phyloP scores from a whole-genome alignment of 1,140 invertebrate genomes.

The Panagrolaimus sp. region DNA sequence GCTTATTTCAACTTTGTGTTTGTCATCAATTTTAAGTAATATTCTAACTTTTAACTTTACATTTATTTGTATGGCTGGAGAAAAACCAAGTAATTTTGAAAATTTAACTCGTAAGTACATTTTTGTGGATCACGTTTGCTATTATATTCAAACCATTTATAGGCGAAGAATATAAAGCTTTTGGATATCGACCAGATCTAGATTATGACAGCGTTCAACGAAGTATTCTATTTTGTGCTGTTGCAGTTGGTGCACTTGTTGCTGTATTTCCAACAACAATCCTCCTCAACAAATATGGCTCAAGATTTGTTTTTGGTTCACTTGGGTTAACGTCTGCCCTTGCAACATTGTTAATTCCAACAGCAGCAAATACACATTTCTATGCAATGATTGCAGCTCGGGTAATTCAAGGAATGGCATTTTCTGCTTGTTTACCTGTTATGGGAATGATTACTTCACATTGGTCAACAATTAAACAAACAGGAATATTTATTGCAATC shows the following conservation, averaged over 20 bases:
- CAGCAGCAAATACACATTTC: conserved; percentile 35
- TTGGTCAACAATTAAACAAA: conserved; percentile 47
- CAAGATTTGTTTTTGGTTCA: conserved; percentile 32
- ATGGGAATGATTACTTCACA: conserved; percentile 41
- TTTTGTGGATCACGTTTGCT: background rate
- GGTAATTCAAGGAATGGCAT: conserved; percentile 37
- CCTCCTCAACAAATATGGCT: conserved; percentile 46
- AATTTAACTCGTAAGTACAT: conserved; percentile 25
- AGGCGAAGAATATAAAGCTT: conserved; percentile 22
- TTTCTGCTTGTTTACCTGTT: conserved; percentile 44
- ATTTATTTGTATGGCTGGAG: conserved; percentile 55
- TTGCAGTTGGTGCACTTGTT: conserved; percentile 53
- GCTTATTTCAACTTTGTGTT: conserved; percentile 49
- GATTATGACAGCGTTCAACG: conserved; percentile 46
- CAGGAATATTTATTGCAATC: conserved; percentile 45
- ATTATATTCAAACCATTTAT: background rate
- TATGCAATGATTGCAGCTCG: conserved; percentile 43
- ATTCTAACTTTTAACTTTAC: conserved; percentile 58
- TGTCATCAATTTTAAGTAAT: conserved; percentile 48
- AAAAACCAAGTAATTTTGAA: conserved; percentile 34
- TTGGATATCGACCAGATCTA: conserved; percentile 39
- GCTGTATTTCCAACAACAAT: conserved; percentile 55
- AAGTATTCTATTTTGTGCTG: conserved; percentile 52
- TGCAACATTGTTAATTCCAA: conserved; percentile 46
- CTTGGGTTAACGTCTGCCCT: conserved; percentile 45